phyloP scores from a whole-genome alignment of 2,797 vertebrate species.

The Liparis tanakae region DNA sequence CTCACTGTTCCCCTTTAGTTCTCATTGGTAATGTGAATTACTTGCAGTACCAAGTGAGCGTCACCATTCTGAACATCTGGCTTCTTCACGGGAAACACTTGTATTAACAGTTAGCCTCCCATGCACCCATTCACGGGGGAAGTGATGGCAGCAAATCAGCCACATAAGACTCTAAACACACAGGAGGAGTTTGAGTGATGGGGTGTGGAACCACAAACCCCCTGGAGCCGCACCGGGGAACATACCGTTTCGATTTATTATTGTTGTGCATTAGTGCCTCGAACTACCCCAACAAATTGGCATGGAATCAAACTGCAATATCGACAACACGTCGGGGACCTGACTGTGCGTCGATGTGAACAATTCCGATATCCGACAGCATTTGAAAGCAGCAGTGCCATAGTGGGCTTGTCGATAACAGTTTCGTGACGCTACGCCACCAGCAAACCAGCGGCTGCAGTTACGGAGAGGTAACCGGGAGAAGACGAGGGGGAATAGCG shows the following conservation, averaged over 20 bases:
- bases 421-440: constrained; percentile 22
- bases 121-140: background rate
- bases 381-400: constrained; percentile 29
- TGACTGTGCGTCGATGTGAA: too few species aligned
- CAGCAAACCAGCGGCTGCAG: constrained; percentile 33
- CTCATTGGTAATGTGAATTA: background rate
- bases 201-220: background rate
- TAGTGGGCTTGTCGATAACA: constrained; percentile 19
- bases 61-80: background rate
- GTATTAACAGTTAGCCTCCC: background rate
- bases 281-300: background rate
- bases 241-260: background rate
- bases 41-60: background rate
- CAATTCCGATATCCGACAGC: background rate
- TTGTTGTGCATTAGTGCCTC: background rate
- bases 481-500: background rate
- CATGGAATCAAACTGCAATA: background rate
- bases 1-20: background rate
- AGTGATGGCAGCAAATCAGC: background rate
- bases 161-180: background rate
- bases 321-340: background rate
- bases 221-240: background rate
- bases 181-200: background rate
- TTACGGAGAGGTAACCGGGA: constrained; percentile 15
- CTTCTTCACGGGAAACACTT: background rate